Conservation (phyloP, 2,888 invertebrate genomes). For the Pardosa pseudoannulata region DNA sequence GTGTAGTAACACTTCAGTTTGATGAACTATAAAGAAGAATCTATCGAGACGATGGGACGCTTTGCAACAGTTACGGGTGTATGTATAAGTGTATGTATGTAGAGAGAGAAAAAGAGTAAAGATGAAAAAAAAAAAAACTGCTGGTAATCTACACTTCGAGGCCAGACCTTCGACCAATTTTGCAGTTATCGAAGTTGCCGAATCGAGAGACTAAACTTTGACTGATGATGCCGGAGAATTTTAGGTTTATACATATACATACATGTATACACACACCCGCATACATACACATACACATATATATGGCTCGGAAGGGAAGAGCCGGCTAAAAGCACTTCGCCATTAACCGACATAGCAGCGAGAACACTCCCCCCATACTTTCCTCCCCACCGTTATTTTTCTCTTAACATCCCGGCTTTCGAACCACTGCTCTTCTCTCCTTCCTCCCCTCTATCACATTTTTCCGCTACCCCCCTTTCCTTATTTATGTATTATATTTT, state of each 20-base stretch:
- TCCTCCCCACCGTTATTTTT: background rate
- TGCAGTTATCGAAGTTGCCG: slow-evolving; percentile 53
- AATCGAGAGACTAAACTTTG: slow-evolving; percentile 46
- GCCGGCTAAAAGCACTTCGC: slow-evolving; percentile 65
- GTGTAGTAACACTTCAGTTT: background rate
- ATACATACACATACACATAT: too few relatives aligned
- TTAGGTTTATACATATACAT: too few relatives aligned
- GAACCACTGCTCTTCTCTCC: too few relatives aligned
- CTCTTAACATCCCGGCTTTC: slow-evolving; percentile 16
- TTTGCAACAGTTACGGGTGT: background rate
- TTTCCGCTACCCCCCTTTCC: too few relatives aligned
- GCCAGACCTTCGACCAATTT: slow-evolving; percentile 39
- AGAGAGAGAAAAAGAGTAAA: too few relatives aligned
- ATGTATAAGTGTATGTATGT: too few relatives aligned
- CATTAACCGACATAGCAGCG: slow-evolving; percentile 45
- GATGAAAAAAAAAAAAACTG: background rate
- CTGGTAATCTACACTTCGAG: too few relatives aligned
- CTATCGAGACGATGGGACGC: too few relatives aligned
- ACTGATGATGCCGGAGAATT: slow-evolving; percentile 52
- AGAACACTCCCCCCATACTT: too few relatives aligned
- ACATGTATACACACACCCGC: too few relatives aligned
- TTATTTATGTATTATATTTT: too few relatives aligned
- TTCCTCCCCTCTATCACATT: too few relatives aligned
- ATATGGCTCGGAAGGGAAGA: slow-evolving; percentile 36
- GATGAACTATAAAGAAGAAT: background rate